phyloP scores from a whole-genome alignment of 2,888 invertebrate genomes.

The Nymphalis c-album region DNA sequence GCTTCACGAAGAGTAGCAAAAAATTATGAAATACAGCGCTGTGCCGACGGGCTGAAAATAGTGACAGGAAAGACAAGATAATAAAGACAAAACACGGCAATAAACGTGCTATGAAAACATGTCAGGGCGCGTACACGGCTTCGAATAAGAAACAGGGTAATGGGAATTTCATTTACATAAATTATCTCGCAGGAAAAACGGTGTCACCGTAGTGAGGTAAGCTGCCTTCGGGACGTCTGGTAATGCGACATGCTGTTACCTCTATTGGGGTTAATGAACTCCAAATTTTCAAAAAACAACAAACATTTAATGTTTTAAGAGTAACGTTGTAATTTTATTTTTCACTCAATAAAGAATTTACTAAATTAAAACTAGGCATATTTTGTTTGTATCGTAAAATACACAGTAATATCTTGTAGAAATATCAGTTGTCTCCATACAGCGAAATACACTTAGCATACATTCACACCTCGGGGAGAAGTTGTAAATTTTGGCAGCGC shows the following conservation, averaged over 20 bases:
- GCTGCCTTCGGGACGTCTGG: slow-evolving; percentile 56
- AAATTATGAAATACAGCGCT: slow-evolving; percentile 59
- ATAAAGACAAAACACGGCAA: slow-evolving; percentile 72
- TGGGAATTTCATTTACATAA: slow-evolving; percentile 79
- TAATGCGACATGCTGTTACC: slow-evolving; percentile 63
- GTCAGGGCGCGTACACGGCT: slow-evolving; percentile 57
- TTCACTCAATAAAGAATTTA: not conserved
- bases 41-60: slow-evolving; percentile 50
- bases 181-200: slow-evolving; percentile 68
- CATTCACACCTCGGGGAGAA: slow-evolving; percentile 46
- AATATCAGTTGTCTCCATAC: slow-evolving; percentile 32
- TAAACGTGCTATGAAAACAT: slow-evolving; percentile 70
- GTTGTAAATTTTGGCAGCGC: slow-evolving; percentile 64
- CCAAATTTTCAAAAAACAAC: slow-evolving; percentile 9
- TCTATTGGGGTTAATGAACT: slow-evolving; percentile 64
- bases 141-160: slow-evolving; percentile 70
- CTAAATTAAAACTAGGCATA: not conserved
- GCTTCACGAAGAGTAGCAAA: slow-evolving; percentile 41
- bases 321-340: not conserved
- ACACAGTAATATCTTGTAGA: slow-evolving; percentile 22
- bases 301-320: not conserved
- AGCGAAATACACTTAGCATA: slow-evolving; percentile 46
- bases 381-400: not conserved
- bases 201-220: slow-evolving; percentile 54
- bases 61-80: slow-evolving; percentile 63